Evolutionary conservation across 2,797 vertebrate species (phyloP), one percentile per base, ranked within the genome.

Genomic region (Botia almorhae): DNA sequence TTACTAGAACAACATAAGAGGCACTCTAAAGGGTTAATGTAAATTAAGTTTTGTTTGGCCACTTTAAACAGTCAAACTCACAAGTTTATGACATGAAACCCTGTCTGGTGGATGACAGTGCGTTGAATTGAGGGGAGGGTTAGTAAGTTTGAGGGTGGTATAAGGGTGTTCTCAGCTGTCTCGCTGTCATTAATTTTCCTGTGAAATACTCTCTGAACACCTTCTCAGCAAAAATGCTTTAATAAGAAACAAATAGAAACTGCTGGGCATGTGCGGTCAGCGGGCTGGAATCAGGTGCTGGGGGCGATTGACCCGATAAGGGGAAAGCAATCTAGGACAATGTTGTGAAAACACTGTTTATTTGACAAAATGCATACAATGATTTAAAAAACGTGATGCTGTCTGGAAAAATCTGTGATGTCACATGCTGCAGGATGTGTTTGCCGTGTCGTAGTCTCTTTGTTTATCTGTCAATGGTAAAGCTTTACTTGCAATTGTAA

Each of bases 171-270:
- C 60, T 75, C 36, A 43, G 4, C 36, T 60, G 55, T 46, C 33
- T 48, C 12, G 7, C 60, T 43, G 58, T 74, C 74, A 76, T 67
- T 67, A 56, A 55, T 26, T 75, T 48, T 55, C 63, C 63, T 56
- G 21, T 3, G 16, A 60, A 78, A 69, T 13, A 7, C 39, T 51
- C 75, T 77, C 39, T 33, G 56, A 76, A 60, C 53, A 10, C 21
- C 65, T 55, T 74, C 60, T 46, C 65, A 78, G 65, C 80, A 74
- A 63, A 60, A 81, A 69, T 78, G 61, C 74, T 91, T 87, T 84
- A 89, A 89, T 87, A 82, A 82, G 82, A 84, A 88, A 85, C 81
- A 87, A 89, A 90, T 84, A 85, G 85, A 85, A 78, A 82, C 81
- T 78, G 80, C 83, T 74, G 82, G 83, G 83, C 88, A 87, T 80